These are phyloP conservation scores for Sebastes trivittatus DNA, from an alignment of 2,797 vertebrate genomes.

Conservation along the genomic window DNA sequence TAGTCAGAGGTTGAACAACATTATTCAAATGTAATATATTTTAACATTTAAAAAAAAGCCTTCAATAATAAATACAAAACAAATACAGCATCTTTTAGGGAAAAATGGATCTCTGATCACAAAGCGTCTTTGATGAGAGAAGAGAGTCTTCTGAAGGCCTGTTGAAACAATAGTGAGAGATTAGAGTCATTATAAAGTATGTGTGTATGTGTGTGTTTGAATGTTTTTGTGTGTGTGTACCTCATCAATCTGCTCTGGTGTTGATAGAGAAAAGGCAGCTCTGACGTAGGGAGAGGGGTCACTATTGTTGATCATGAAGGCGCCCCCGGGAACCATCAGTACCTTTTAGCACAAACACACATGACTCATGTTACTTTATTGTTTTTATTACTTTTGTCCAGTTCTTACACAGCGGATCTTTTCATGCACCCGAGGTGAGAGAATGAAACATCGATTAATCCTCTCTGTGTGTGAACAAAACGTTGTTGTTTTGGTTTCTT, in stretches of 20 bases:
- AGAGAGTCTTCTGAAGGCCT: constrained; percentile 92
- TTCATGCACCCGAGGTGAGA: not conserved
- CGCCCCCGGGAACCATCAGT: constrained; percentile 89
- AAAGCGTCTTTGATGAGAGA: constrained; percentile 88
- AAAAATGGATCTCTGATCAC: constrained; percentile 43
- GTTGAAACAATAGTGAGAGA: constrained; percentile 46
- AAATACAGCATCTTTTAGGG: not conserved
- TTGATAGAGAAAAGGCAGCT: constrained; percentile 90
- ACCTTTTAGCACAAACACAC: constrained; percentile 77
- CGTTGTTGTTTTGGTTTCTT: not conserved
- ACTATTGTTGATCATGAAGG: constrained; percentile 86
- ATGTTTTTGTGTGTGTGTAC: constrained; percentile 65
- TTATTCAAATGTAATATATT: not conserved
- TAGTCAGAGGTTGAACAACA: not conserved
- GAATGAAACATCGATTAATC: not conserved
- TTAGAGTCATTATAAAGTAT: not conserved
- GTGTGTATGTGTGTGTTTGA: not conserved
- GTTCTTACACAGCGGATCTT: not conserved
- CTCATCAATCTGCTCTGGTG: constrained; percentile 90
- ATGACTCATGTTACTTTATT: not conserved
- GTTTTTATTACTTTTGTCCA: not conserved
- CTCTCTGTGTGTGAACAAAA: not conserved
- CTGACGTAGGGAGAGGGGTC: constrained; percentile 88
- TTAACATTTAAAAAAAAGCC: not conserved
- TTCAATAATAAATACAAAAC: not conserved